Evolutionary conservation across 2,888 invertebrate species (phyloP).

Genomic region (Corythucha ciliata): DNA sequence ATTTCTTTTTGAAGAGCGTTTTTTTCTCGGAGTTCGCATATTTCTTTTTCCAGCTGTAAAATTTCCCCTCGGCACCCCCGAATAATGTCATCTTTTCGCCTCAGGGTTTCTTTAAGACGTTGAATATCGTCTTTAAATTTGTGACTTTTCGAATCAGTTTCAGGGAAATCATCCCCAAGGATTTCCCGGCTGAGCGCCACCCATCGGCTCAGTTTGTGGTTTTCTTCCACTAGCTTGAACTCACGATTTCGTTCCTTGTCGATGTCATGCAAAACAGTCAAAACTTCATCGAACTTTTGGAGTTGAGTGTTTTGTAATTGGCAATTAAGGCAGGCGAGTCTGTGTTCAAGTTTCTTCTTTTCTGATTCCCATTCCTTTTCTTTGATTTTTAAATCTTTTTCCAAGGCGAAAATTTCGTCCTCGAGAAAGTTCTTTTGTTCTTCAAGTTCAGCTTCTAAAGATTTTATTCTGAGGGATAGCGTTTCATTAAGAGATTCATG

Average conservation of each 20-base stretch:
- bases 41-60: constrained; percentile 21
- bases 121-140: constrained; percentile 16
- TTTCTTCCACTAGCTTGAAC: constrained; percentile 25
- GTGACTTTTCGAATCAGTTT: constrained; percentile 12
- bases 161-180: constrained; percentile 25
- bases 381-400: constrained; percentile 26
- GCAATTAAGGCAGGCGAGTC: constrained; percentile 26
- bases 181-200: constrained; percentile 23
- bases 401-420: constrained; percentile 26
- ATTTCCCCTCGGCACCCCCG: constrained; percentile 18
- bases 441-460: constrained; percentile 24
- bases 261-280: constrained; percentile 22
- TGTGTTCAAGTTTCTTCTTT: constrained; percentile 22
- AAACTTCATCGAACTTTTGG: constrained; percentile 23
- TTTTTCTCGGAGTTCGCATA: constrained; percentile 17
- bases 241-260: constrained; percentile 20
- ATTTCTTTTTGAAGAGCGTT: constrained; percentile 18
- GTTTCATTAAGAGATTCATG: constrained; percentile 23
- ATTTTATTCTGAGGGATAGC: constrained; percentile 21
- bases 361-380: constrained; percentile 28
- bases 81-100: constrained; percentile 21
- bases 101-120: constrained; percentile 20
- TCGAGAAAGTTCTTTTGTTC: constrained; percentile 22
- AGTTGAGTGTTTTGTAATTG: constrained; percentile 24
- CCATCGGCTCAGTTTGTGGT: constrained; percentile 24